A percentile compares a stretch with the other conserved stretches of the same genome.
These are phyloP conservation scores for Tolmerus cingulatus DNA, from an alignment of 2,888 invertebrate genomes.

Conservation along the genomic window DNA sequence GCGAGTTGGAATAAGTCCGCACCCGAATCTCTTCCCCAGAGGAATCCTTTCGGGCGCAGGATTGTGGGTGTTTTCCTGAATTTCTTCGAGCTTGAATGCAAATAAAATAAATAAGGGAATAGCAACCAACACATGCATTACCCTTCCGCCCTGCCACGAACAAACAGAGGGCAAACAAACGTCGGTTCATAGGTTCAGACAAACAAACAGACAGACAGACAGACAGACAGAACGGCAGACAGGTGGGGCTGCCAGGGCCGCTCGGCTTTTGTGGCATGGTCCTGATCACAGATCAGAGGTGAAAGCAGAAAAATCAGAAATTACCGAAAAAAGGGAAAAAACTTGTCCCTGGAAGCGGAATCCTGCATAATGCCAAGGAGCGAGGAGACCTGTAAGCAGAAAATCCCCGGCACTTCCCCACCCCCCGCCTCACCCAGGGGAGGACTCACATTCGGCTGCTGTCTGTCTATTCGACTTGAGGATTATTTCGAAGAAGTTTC, in stretches of 20 bases:
- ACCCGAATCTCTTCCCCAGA: not conserved
- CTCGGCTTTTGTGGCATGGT: not conserved
- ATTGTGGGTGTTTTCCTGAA: conserved; percentile 21
- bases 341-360: conserved; percentile 1
- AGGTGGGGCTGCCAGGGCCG: not conserved
- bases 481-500: conserved; percentile 30
- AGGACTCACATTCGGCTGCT: not conserved
- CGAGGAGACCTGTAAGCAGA: conserved; percentile 3
- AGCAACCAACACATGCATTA: not conserved
- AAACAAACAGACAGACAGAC: conserved; percentile 25
- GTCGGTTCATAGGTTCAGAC: not conserved
- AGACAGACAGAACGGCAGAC: conserved; percentile 15
- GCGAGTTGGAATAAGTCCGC: conserved; percentile 1
- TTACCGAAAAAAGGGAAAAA: conserved; percentile 26
- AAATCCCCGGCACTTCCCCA: not conserved
- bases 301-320: conserved; percentile 39
- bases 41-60: not conserved
- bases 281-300: conserved; percentile 32
- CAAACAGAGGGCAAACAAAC: conserved; percentile 20
- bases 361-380: not conserved
- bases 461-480: conserved; percentile 30
- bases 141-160: not conserved
- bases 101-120: conserved; percentile 26
- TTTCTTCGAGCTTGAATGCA: conserved; percentile 28
- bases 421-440: not conserved